A percentile compares a stretch with the other conserved stretches of the same genome.
These are phyloP conservation scores for Hydrolagus affinis DNA, from an alignment of 2,113 vertebrate species.

Conservation along the genomic window DNA sequence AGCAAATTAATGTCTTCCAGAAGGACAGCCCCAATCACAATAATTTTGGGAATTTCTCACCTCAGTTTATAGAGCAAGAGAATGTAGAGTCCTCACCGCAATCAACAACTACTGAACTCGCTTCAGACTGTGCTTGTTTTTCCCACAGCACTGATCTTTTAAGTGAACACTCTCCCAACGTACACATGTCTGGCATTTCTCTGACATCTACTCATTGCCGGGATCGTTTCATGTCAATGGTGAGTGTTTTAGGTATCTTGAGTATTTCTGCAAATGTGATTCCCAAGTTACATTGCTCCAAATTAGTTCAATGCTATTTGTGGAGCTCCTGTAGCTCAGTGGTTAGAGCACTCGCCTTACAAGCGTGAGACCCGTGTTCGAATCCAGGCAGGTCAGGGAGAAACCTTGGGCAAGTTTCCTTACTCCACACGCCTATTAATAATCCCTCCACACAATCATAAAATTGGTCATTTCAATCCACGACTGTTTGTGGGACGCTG, in stretches of 20 bases:
- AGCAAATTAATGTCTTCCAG: constrained; percentile 28
- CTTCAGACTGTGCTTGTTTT: not conserved
- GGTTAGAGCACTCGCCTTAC: no score
- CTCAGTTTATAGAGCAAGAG: constrained; percentile 1
- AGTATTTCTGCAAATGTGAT: not conserved
- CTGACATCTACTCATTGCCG: constrained; percentile 36
- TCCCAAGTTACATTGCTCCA: not conserved
- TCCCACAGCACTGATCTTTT: constrained; percentile 33
- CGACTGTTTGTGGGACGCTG: no score
- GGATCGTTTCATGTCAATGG: constrained; percentile 42
- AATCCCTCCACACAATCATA: no score
- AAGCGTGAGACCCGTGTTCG: no score
- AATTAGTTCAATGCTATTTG: no score
- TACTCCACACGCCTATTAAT: no score
- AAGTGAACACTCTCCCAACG: constrained; percentile 34
- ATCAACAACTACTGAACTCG: not conserved
- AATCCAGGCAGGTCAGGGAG: no score
- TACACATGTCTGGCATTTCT: constrained; percentile 33
- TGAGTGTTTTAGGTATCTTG: constrained; percentile 44
- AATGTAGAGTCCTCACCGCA: constrained; percentile 38
- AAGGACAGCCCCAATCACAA: not conserved
- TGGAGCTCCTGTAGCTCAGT: no score
- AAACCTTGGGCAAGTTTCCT: no score
- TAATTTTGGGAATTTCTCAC: constrained; percentile 17
- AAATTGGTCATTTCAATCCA: no score